Base-by-base conservation (phyloP, 2,888 invertebrate genomes). In the Aricia artaxerxes region DNA sequence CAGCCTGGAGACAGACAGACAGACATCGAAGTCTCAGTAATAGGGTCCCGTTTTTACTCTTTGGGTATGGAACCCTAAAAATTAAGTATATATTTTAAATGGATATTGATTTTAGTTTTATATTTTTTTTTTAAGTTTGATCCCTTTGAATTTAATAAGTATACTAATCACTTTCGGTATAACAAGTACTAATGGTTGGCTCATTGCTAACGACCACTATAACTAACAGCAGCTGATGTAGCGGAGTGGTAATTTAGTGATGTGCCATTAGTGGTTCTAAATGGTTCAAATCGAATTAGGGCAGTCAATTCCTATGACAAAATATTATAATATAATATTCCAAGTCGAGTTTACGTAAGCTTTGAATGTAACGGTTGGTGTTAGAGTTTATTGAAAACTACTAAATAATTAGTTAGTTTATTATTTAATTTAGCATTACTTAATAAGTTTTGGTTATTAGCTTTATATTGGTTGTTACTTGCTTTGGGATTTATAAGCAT, bases 181-280 rank as follows among this genome's bases (percentile, higher is more conserved):
- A 38, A 69, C 35, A 69, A 69, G 69, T 69, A 38, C 35, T 69
- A 69, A 69, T 16, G 69, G 69, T 69, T 69, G 35, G 35, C 69
- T 69, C 1, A 69, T 4, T 11, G 69, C 35, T 69, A 69, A 69
- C 69, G 69, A 69, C 69, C 69, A 69, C 69, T 69, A 69, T 38
- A 35, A 69, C 35, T 69, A 69, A 69, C 69, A 69, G 35, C 69
- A 69, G 35, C 69, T 69, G 69, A 38, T 69, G 69, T 69, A 7
- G 69, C 69, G 69, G 16, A 69, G 69, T 69, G 69, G 69, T 69
- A 69, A 69, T 69, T 69, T 69, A 69, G 35, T 69, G 69, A 69
- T 38, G 69, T 69, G 35, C 35, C 69, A 69, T 69, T 69, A 69
- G 69, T 69, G 69, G 69, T 69, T 13, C 69, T 38, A 35, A 69